A percentile compares a stretch with the other conserved stretches of the same genome.
These are phyloP conservation scores for Crotalus helleri DNA, from an alignment of 2,113 vertebrate genomes.

Conservation along the genomic window DNA sequence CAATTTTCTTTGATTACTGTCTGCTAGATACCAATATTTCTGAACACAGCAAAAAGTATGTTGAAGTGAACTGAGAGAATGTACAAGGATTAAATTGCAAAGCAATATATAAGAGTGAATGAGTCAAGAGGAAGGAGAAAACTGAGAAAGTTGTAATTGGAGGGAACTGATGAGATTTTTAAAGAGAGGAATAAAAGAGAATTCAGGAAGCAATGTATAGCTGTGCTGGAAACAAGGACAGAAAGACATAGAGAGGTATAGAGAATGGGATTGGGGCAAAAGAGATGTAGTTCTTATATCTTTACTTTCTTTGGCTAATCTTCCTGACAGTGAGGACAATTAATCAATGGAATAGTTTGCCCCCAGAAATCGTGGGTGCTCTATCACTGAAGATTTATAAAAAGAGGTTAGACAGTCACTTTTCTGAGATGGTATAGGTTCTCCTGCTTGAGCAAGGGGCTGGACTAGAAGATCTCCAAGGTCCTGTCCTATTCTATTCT, in stretches of 20 bases:
- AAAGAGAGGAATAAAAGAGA: background rate
- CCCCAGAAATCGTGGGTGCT: too few relatives aligned
- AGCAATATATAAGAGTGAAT: background rate
- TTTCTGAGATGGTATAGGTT: background rate
- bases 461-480: background rate
- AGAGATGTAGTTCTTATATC: background rate
- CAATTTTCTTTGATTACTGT: background rate
- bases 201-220: background rate
- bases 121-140: background rate
- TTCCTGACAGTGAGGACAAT: too few relatives aligned
- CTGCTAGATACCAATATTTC: background rate
- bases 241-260: background rate
- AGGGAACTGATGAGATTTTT: background rate
- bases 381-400: background rate
- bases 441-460: background rate
- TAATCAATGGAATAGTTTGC: too few relatives aligned
- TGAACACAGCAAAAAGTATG: background rate
- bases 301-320: background rate
- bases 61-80: background rate
- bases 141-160: background rate
- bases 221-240: background rate
- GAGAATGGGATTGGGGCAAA: background rate
- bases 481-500: too few relatives aligned
- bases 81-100: background rate
- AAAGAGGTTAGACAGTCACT: background rate